phyloP scores from a whole-genome alignment of 2,888 invertebrate species.

The Ecliptopera silaceata region DNA sequence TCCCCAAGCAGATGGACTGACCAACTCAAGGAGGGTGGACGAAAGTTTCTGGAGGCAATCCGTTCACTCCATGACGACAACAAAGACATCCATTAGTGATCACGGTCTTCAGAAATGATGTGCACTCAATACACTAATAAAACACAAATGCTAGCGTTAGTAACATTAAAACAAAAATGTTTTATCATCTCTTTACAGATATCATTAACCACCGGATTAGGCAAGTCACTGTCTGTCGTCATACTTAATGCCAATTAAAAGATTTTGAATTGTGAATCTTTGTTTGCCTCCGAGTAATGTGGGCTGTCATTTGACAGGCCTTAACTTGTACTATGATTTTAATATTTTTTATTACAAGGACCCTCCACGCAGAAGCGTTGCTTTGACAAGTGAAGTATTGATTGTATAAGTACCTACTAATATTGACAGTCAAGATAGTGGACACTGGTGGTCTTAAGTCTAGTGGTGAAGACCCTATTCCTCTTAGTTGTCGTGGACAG shows the following conservation, averaged over 20 bases:
- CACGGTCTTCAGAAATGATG: too few species aligned
- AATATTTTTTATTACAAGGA: slow-evolving; percentile 38
- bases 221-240: slow-evolving; percentile 81
- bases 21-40: too few species aligned
- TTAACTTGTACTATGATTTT: slow-evolving; percentile 35
- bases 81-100: too few species aligned
- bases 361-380: slow-evolving; percentile 23
- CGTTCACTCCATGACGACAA: too few species aligned
- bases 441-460: not conserved
- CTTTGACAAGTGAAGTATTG: slow-evolving; percentile 2
- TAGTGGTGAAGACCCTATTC: too few species aligned
- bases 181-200: slow-evolving; percentile 58
- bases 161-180: slow-evolving; percentile 9
- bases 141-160: not conserved
- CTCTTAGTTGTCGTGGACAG: too few species aligned
- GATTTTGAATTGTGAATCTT: slow-evolving; percentile 79
- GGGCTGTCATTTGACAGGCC: slow-evolving; percentile 56
- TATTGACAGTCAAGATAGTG: not conserved
- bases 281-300: slow-evolving; percentile 77
- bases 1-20: too few species aligned
- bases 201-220: slow-evolving; percentile 67
- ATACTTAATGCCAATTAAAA: slow-evolving; percentile 83
- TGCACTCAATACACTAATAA: too few species aligned
- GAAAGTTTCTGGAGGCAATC: too few species aligned
- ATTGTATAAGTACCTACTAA: not conserved